Evolutionary conservation across 2,113 vertebrate genomes (phyloP).

Genomic region (Danio rerio): GRCz12tu NC_133177.1:27355001-27355500

Average conservation of each 20-base stretch:
- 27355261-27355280: not conserved
- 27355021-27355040: no score
- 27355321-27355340: not conserved
- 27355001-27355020: no score
- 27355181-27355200: no score
- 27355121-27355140: no score
- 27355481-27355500: not conserved
- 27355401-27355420: slow-evolving; percentile 37
- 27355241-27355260: not conserved
- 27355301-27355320: slow-evolving; percentile 10
- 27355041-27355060: no score
- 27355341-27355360: not conserved
- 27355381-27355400: slow-evolving; percentile 28
- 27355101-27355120: no score
- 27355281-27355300: slow-evolving; percentile 9
- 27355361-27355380: slow-evolving; percentile 10
- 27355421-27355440: slow-evolving; percentile 16
- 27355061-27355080: no score
- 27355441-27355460: slow-evolving; percentile 40
- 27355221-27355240: not conserved
- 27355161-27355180: no score
- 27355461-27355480: not conserved
- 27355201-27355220: not conserved
- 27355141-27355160: no score
- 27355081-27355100: no score